phyloP scores from a whole-genome alignment of 2,888 invertebrate genomes.

The Embidobia sp. region DNA sequence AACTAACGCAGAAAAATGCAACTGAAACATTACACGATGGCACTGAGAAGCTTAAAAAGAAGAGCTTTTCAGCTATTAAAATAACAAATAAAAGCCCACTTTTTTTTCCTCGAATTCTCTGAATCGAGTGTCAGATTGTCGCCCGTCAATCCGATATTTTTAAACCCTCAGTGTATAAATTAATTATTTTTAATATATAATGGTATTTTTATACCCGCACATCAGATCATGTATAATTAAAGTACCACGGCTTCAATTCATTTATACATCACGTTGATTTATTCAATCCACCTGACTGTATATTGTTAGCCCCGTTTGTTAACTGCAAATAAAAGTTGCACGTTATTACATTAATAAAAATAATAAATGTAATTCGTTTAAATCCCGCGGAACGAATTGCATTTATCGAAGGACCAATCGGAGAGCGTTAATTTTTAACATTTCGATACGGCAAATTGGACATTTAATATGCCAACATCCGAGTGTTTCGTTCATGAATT shows the following conservation, averaged over 20 bases:
- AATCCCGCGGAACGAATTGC: slow-evolving; percentile 28
- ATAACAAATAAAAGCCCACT: no score
- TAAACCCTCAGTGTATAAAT: no score
- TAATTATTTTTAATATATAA: no score
- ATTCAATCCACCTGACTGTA: slow-evolving; percentile 26
- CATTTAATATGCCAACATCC: slow-evolving; percentile 16
- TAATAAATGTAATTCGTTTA: slow-evolving; percentile 40
- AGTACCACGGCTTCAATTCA: slow-evolving; percentile 33
- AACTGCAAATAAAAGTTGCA: slow-evolving; percentile 30
- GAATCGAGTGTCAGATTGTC: no score
- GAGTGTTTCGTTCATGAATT: slow-evolving; percentile 20
- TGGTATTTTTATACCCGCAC: no score
- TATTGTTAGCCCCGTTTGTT: slow-evolving; percentile 33
- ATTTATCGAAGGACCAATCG: slow-evolving; percentile 32
- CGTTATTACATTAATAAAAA: slow-evolving; percentile 33
- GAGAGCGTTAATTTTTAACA: slow-evolving; percentile 18
- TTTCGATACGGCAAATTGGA: slow-evolving; percentile 24
- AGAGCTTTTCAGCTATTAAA: no score
- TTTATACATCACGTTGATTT: slow-evolving; percentile 38
- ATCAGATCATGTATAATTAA: slow-evolving; percentile 29
- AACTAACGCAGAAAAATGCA: no score
- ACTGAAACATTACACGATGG: no score
- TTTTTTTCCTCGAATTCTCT: no score
- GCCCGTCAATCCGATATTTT: no score
- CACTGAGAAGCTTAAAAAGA: neutral